Evolutionary conservation across 2,113 vertebrate genomes (phyloP), one percentile per base, ranked within the genome.

Genomic region (Cariama cristata): DNA sequence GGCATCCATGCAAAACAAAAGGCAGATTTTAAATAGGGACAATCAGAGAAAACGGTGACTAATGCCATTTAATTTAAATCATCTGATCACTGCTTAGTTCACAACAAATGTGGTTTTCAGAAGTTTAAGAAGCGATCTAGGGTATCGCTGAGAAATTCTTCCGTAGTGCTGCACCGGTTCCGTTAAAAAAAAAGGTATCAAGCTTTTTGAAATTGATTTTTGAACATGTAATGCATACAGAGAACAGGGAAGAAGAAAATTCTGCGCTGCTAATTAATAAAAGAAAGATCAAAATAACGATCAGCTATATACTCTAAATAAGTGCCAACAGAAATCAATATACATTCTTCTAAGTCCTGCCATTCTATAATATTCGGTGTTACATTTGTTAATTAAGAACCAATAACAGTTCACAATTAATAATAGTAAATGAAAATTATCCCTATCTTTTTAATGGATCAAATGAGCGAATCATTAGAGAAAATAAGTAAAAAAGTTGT

Each of bases 401-500:
- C 33, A 75, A 5, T 47, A 83, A n/a, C 18, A 20, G 6, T 45
- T 92, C 42, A 40, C 32, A 73, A 83, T 8, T 79, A 56, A 27
- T 27, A 76, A 28, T 0, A 63, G 35, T 42, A 82, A 83, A 86
- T n/a, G 2, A 77, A 91, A 92, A 58, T 56, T 21, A 64, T 4
- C 6, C 9, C 12, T 12, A 17, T 20, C 9, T 53, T 77, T 56
- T 53, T 28, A 92, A 62, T 26, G 8, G 14, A 55, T 20, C 79
- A 44, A 82, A 86, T 35, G 12, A 75, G 14, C 26, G 93, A 82
- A 85, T 32, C 8, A 21, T 63, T 27, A 77, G 16, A 66, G 10
- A 38, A 94, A 88, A 91, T 4, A 22, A 84, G 47, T 24, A 52
- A 87, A 93, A 96, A 38, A n/a, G n/a, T n/a, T n/a, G n/a, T n/a